Conservation (phyloP, 2,888 invertebrate species). For the Drosophila flavopinicola region DNA sequence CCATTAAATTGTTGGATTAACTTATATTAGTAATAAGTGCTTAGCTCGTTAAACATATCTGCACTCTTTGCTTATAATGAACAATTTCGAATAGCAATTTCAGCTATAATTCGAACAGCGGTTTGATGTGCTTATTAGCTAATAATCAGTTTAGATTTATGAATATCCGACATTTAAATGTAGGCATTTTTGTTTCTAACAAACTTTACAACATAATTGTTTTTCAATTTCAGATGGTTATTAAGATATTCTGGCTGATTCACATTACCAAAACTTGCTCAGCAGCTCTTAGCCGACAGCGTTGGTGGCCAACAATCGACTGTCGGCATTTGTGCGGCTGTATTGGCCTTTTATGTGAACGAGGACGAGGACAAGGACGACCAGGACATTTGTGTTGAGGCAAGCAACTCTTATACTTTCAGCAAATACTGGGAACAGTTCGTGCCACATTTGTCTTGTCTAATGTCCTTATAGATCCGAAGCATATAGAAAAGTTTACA, state of each 20-base stretch:
- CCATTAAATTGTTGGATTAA: too few relatives aligned
- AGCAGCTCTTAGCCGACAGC: constrained; percentile 20
- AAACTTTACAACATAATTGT: not conserved
- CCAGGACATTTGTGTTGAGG: not conserved
- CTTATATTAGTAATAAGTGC: too few relatives aligned
- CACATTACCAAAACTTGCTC: not conserved
- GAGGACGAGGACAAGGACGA: not conserved
- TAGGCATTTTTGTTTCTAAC: too few relatives aligned
- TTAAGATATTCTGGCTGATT: not conserved
- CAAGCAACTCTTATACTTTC: constrained; percentile 41
- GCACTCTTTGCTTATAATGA: too few relatives aligned
- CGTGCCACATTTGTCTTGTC: not conserved
- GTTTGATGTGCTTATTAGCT: too few relatives aligned
- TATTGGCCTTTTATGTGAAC: constrained; percentile 48
- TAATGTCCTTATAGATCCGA: not conserved
- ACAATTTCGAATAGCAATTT: too few relatives aligned
- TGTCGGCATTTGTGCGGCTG: constrained; percentile 22
- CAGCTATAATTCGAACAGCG: too few relatives aligned
- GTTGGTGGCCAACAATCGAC: constrained; percentile 48
- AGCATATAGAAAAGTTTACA: not conserved
- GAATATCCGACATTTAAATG: too few relatives aligned
- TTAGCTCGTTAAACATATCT: too few relatives aligned
- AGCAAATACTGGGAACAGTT: constrained; percentile 53
- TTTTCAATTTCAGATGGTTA: not conserved
- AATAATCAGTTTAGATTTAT: too few relatives aligned